Conservation (phyloP, 2,113 vertebrate species). For the Coptodon rendalli region DNA sequence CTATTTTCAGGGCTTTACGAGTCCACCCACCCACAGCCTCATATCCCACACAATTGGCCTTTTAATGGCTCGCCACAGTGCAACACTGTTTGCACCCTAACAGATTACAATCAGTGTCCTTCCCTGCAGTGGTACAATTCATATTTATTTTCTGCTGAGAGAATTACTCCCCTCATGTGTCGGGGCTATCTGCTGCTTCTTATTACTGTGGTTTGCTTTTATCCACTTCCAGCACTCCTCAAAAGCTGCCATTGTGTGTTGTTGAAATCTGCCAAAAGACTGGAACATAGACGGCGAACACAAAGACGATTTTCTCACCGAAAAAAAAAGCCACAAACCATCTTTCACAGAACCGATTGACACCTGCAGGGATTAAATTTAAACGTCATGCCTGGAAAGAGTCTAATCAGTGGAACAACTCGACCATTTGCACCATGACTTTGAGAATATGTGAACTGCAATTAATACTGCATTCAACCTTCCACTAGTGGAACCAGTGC, state of each 20-base stretch:
- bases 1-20: conserved; percentile 78
- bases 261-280: conserved; percentile 70
- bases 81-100: conserved; percentile 76
- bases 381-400: conserved; percentile 10
- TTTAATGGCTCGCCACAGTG: conserved; percentile 79
- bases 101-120: conserved; percentile 82
- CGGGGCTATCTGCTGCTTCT: conserved; percentile 81
- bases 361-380: conserved; percentile 50
- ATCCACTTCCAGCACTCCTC: conserved; percentile 80
- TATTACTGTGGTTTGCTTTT: conserved; percentile 83
- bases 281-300: conserved; percentile 53
- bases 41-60: conserved; percentile 74
- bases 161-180: conserved; percentile 83
- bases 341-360: conserved; percentile 34
- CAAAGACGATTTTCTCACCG: conserved; percentile 40
- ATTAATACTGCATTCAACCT: neutral
- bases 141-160: conserved; percentile 80
- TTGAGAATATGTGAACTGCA: neutral
- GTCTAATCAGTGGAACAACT: neutral
- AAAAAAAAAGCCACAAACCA: neutral
- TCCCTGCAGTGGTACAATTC: conserved; percentile 76
- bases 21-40: conserved; percentile 68
- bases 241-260: conserved; percentile 81
- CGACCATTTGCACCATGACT: neutral
- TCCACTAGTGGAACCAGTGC: neutral